Percentiles rank a stretch among this genome's conserved stretches.
phyloP scores from a whole-genome alignment of 2,888 invertebrate species.

The Tiphia femorata region DNA sequence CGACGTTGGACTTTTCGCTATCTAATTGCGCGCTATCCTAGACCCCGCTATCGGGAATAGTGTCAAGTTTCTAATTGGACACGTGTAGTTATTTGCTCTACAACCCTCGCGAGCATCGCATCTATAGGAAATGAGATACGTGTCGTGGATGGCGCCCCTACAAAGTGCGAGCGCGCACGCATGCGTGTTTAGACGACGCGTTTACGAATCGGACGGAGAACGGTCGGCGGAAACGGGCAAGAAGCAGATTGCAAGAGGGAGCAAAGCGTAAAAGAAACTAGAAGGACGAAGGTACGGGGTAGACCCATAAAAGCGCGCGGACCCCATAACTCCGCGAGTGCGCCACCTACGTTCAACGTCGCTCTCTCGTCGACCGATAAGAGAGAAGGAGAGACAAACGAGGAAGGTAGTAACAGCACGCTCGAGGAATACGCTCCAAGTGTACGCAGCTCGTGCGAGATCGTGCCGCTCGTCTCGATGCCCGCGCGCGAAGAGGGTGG shows the following conservation, averaged over 20 bases:
- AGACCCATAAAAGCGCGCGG: constrained; percentile 47
- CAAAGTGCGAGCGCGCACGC: constrained; percentile 26
- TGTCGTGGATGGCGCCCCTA: constrained; percentile 16
- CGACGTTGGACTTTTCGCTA: no score
- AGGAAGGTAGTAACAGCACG: no score
- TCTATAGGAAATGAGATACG: no score
- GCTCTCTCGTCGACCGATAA: constrained; percentile 39
- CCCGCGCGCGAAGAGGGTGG: background rate
- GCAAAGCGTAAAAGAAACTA: no score
- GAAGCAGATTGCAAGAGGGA: no score
- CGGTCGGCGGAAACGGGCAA: no score
- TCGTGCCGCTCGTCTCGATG: background rate
- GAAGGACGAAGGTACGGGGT: constrained; percentile 12
- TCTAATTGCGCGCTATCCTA: constrained; percentile 18
- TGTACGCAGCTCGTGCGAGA: background rate
- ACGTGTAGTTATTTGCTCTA: constrained; percentile 57
- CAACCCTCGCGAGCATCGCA: no score
- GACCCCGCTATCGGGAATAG: constrained; percentile 34
- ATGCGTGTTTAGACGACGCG: constrained; percentile 14
- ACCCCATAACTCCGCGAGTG: constrained; percentile 46
- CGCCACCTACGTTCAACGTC: constrained; percentile 43
- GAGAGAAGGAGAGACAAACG: constrained; percentile 15
- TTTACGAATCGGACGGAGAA: constrained; percentile 6
- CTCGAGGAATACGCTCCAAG: no score
- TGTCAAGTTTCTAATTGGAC: constrained; percentile 59